Evolutionary conservation across 1,140 invertebrate species (phyloP).

Genomic region (Bombus picipes): DNA sequence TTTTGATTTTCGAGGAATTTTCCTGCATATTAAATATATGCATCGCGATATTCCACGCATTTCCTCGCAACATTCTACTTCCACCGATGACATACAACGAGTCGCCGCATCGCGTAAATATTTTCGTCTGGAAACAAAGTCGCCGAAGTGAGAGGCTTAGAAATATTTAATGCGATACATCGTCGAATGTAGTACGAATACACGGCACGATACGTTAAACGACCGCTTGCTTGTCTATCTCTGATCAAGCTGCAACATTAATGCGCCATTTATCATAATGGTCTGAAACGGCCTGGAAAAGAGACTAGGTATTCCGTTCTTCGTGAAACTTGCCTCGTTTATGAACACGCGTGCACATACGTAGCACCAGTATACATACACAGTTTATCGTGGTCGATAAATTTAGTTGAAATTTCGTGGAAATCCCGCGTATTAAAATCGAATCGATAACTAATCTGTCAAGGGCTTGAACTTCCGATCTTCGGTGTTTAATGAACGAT

Average conservation of each 20-base stretch:
- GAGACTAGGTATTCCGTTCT: conserved; percentile 16
- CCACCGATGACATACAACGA: background rate
- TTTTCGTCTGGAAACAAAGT: conserved; percentile 39
- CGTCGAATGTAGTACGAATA: conserved; percentile 31
- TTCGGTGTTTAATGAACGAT: background rate
- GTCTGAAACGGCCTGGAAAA: conserved; percentile 57
- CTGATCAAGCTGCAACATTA: conserved; percentile 68
- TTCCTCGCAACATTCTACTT: background rate
- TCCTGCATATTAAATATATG: background rate
- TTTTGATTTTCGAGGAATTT: background rate
- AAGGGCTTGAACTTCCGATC: background rate
- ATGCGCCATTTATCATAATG: conserved; percentile 69
- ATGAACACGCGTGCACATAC: background rate
- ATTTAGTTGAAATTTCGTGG: conserved; percentile 7
- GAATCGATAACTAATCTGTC: background rate
- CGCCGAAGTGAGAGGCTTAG: conserved; percentile 37
- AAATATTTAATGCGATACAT: conserved; percentile 68
- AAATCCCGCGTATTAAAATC: background rate
- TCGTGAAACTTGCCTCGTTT: conserved; percentile 24
- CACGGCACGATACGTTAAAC: conserved; percentile 47
- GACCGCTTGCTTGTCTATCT: conserved; percentile 64
- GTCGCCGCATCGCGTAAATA: conserved; percentile 30
- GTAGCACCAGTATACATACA: background rate
- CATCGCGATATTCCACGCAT: background rate
- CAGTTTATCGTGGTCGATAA: conserved; percentile 51